These are phyloP conservation scores for Pristis pectinata DNA, from an alignment of 2,797 vertebrate species.

Conservation along the genomic window DNA sequence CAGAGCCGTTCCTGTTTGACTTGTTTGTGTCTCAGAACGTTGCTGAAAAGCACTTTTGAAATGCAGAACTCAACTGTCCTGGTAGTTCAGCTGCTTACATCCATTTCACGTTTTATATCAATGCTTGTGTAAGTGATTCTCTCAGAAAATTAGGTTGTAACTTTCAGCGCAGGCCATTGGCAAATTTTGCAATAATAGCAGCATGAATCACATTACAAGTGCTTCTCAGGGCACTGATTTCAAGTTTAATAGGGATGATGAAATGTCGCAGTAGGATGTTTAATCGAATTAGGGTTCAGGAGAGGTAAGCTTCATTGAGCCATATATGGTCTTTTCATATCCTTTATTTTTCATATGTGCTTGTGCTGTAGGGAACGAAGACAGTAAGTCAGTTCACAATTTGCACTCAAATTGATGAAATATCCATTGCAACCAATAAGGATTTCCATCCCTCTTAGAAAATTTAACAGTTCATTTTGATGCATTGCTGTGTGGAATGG, in stretches of 20 bases:
- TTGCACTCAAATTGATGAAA: not conserved
- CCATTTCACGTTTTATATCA: not conserved
- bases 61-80: not conserved
- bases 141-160: not conserved
- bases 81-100: not conserved
- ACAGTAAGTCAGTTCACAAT: not conserved
- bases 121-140: not conserved
- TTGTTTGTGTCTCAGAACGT: not conserved
- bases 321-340: not conserved
- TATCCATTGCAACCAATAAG: not conserved
- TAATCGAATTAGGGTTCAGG: not conserved
- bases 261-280: not conserved
- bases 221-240: not conserved
- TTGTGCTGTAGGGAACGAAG: not conserved
- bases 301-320: not conserved
- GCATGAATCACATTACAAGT: not conserved
- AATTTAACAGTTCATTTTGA: too few species aligned
- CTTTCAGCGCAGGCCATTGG: not conserved
- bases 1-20: not conserved
- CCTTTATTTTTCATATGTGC: not conserved
- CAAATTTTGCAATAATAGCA: not conserved
- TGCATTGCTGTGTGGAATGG: not conserved
- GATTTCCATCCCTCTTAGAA: not conserved
- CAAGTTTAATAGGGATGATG: not conserved
- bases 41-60: not conserved